Evolutionary conservation across 2,888 invertebrate genomes (phyloP), one percentile per base, ranked within the genome.

Genomic region (Poecilus cupreus): DNA sequence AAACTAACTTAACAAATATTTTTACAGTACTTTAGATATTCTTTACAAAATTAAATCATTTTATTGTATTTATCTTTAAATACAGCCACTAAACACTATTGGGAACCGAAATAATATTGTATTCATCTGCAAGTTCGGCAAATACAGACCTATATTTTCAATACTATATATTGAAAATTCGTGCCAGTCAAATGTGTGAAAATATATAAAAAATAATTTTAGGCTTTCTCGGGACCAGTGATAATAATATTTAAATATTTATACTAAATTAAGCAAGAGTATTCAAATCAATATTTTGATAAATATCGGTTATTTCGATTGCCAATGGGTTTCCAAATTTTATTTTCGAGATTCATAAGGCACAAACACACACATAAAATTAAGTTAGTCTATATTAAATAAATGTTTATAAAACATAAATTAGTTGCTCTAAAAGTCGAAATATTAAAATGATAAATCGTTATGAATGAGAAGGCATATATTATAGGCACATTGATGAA

Each of bases 351-450:
- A 68, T 68, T 78, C 68, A 16, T 68, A 78, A 68, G 68, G 68
- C 68, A 68, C 64, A 43, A 26, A 78, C 68, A 80, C 80, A 79
- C 79, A 72, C 51, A 70, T 39, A 72, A 37, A 80, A 72, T 72
- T 80, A 80, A 80, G 72, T 80, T 80, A 80, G 80, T 80, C 72
- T 80, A 80, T 72, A 80, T 72, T 80, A 80, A 70, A 72, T 72
- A 70, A 43, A 80, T 80, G 80, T 72, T 80, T 80, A 80, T 80
- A 80, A 80, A 80, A 80, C 72, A 80, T 80, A 80, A 72, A 80
- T 80, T 80, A 72, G 77, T 64, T 60, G 77, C 39, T 80, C 72
- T 72, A 80, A 79, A 78, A 72, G 16, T 70, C 57, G 43, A 72
- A 54, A 57, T 51, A 70, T 79, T 72, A 72, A 57, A 78, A 78